Evolutionary conservation across 2,888 invertebrate genomes (phyloP).

Genomic region (Pinctada fucata): DNA sequence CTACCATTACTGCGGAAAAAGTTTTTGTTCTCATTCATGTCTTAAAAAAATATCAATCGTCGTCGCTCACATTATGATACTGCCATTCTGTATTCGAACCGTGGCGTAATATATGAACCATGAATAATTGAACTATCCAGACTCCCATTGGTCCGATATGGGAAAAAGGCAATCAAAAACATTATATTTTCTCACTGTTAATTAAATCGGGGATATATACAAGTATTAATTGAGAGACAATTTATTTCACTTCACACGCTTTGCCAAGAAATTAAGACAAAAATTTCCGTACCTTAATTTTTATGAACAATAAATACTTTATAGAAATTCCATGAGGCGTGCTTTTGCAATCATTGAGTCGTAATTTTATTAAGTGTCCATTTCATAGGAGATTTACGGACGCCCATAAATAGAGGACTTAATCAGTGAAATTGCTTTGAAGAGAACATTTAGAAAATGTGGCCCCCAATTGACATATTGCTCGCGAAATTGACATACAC

Average conservation of each 20-base stretch:
- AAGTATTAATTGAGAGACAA: neutral
- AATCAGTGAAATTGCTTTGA: neutral
- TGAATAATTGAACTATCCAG: neutral
- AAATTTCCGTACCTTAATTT: neutral
- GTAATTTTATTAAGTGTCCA: neutral
- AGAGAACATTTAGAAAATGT: neutral
- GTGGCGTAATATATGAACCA: no score
- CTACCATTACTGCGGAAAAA: no score
- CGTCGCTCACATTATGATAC: no score
- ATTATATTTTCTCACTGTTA: neutral
- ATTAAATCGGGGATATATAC: neutral
- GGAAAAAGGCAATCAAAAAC: conserved; percentile 1
- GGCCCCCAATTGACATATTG: neutral
- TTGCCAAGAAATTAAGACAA: neutral
- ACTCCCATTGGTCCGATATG: neutral
- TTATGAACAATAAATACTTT: neutral
- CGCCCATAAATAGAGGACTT: neutral
- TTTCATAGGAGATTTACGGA: neutral
- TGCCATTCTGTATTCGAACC: no score
- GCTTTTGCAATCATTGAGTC: neutral
- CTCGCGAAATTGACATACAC: no score
- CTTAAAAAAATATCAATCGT: no score
- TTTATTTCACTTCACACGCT: neutral
- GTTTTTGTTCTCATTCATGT: no score
- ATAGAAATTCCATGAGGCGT: neutral